Conservation (phyloP, 2,888 invertebrate genomes). For the Ptilodon capucinus region DNA sequence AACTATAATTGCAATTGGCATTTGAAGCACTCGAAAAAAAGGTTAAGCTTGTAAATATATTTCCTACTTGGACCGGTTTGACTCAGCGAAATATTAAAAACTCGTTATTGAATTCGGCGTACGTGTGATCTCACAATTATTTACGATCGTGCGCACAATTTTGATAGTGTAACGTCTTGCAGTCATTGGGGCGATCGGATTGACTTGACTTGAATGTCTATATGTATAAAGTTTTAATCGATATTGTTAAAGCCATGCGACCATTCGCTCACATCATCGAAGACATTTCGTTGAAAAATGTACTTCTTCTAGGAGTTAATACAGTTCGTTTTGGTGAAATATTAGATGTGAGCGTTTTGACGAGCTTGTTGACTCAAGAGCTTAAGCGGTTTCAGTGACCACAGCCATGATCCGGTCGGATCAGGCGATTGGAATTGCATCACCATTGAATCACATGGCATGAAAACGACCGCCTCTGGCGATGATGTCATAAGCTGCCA, state of each 20-base stretch:
- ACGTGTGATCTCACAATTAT: conserved; percentile 26
- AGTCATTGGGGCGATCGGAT: too few species aligned
- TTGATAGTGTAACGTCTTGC: conserved; percentile 20
- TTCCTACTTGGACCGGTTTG: conserved; percentile 27
- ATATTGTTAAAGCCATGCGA: too few species aligned
- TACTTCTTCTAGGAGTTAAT: too few species aligned
- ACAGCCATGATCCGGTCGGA: conserved; percentile 9
- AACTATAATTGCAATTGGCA: not conserved
- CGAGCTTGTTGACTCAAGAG: too few species aligned
- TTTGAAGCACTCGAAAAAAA: not conserved
- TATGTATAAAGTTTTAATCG: too few species aligned
- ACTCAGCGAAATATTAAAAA: conserved; percentile 31
- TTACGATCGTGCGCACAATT: conserved; percentile 22
- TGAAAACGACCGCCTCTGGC: conserved; percentile 19
- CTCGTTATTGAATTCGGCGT: conserved; percentile 18
- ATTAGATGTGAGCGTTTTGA: too few species aligned
- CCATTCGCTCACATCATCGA: too few species aligned
- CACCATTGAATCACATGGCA: conserved; percentile 33
- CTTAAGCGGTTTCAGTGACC: conserved; percentile 13
- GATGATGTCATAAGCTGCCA: conserved; percentile 27
- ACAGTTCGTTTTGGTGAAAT: too few species aligned
- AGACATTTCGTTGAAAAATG: too few species aligned
- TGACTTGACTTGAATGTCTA: too few species aligned
- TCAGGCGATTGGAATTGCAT: conserved; percentile 30
- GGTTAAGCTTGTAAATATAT: not conserved